Evolutionary conservation across 2,113 vertebrate genomes (phyloP).

Genomic region (Natator depressus): DNA sequence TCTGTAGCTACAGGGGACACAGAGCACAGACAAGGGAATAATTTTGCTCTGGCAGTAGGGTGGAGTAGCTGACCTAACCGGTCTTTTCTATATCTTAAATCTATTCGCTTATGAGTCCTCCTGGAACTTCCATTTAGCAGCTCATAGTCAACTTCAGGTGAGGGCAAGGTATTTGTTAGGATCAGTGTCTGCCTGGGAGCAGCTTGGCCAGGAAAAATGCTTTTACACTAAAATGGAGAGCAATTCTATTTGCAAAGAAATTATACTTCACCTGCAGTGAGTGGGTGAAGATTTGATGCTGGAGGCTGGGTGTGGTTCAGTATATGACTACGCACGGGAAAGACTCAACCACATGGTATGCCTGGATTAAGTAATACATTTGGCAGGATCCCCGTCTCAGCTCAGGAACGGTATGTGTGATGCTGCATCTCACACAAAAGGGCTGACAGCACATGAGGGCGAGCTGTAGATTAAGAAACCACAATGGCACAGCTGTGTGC

Average conservation of each 20-base stretch:
- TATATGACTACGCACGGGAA: accelerated
- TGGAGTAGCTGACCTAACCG: background rate
- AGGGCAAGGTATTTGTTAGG: background rate
- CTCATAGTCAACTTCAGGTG: background rate
- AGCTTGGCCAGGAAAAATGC: background rate
- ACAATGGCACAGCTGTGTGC: background rate
- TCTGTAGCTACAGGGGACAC: accelerated
- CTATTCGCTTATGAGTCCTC: background rate
- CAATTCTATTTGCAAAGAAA: accelerated
- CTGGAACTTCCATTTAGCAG: background rate
- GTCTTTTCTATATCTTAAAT: background rate
- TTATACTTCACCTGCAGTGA: background rate
- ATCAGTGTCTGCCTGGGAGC: background rate
- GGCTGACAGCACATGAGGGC: background rate
- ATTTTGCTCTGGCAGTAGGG: background rate
- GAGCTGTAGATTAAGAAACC: background rate
- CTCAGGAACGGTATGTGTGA: constrained; percentile 18
- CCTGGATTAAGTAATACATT: background rate
- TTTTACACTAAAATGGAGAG: background rate
- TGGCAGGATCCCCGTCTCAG: background rate
- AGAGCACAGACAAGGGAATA: background rate
- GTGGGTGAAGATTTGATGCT: background rate
- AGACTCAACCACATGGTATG: accelerated
- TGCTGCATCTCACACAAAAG: background rate
- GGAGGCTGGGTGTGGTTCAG: accelerated